A percentile compares a stretch with the other conserved stretches of the same genome.
phyloP scores from a whole-genome alignment of 2,888 invertebrate genomes.

The Cheilosia soror region DNA sequence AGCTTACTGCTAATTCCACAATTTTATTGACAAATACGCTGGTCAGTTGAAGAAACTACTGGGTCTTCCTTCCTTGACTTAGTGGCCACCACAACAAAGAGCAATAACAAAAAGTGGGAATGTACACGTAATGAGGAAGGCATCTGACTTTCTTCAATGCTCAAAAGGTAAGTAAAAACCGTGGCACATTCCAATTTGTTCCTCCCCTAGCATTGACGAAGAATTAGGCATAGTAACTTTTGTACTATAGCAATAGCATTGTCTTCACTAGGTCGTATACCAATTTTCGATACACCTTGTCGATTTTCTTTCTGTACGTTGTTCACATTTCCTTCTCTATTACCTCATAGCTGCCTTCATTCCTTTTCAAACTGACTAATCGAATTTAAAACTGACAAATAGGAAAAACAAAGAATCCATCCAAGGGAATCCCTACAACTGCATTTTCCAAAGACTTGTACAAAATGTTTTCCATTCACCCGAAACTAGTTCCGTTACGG shows the following conservation, averaged over 20 bases:
- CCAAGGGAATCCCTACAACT: conserved; percentile 62
- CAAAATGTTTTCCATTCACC: conserved; percentile 48
- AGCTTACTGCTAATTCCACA: neutral
- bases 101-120: neutral
- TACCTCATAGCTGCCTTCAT: conserved; percentile 32
- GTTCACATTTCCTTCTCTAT: neutral
- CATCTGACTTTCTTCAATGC: neutral
- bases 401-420: conserved; percentile 10
- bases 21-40: conserved; percentile 27
- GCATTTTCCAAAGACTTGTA: conserved; percentile 42
- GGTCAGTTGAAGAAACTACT: conserved; percentile 9
- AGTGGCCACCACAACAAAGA: conserved; percentile 1
- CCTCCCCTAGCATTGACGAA: conserved; percentile 45
- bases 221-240: conserved; percentile 41
- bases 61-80: conserved; percentile 47
- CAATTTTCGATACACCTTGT: conserved; percentile 9
- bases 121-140: neutral
- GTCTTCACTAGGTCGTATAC: conserved; percentile 1
- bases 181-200: conserved; percentile 25
- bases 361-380: conserved; percentile 47
- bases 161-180: conserved; percentile 41
- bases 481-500: conserved; percentile 56
- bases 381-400: conserved; percentile 45
- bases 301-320: neutral
- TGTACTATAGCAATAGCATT: neutral